phyloP scores from a whole-genome alignment of 2,113 vertebrate genomes.

The Anas platyrhynchos region DNA sequence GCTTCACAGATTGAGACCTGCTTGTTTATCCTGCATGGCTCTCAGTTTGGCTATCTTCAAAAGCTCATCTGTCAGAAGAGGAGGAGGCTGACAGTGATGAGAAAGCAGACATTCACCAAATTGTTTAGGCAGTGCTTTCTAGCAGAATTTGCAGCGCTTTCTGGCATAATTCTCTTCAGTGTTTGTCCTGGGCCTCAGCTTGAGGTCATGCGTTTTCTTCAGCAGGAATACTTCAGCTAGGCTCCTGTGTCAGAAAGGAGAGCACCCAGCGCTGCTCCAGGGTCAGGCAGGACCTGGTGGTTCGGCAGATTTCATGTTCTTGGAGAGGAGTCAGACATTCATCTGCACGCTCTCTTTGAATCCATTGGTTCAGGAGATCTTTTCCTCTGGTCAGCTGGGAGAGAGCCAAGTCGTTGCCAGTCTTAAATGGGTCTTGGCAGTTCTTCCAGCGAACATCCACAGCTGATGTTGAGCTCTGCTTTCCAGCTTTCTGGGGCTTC shows the following conservation, averaged over 20 bases:
- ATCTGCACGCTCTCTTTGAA: neutral
- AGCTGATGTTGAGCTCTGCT: neutral
- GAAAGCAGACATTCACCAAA: conserved; percentile 48
- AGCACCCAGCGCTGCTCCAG: neutral
- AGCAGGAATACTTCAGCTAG: neutral
- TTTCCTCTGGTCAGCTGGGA: conserved; percentile 38
- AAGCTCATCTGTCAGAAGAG: conserved; percentile 60
- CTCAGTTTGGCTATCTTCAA: conserved; percentile 63
- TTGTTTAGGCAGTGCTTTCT: conserved; percentile 40
- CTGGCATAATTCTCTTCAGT: neutral
- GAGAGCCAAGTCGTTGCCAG: neutral
- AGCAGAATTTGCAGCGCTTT: conserved; percentile 25
- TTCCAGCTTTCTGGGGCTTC: conserved; percentile 13
- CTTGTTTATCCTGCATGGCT: conserved; percentile 62
- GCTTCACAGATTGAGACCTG: conserved; percentile 44
- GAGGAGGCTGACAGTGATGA: conserved; percentile 61
- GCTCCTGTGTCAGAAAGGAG: neutral
- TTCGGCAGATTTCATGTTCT: conserved; percentile 6
- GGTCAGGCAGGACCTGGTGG: conserved; percentile 19
- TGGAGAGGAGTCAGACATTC: conserved; percentile 13
- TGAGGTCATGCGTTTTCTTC: neutral
- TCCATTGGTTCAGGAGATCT: conserved; percentile 36
- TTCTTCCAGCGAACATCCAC: conserved; percentile 1
- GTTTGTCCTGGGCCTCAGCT: neutral
- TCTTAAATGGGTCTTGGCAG: conserved; percentile 16